These are phyloP conservation scores for Ctenoplectra terminalis DNA, from an alignment of 1,140 invertebrate genomes.

Conservation along the genomic window DNA sequence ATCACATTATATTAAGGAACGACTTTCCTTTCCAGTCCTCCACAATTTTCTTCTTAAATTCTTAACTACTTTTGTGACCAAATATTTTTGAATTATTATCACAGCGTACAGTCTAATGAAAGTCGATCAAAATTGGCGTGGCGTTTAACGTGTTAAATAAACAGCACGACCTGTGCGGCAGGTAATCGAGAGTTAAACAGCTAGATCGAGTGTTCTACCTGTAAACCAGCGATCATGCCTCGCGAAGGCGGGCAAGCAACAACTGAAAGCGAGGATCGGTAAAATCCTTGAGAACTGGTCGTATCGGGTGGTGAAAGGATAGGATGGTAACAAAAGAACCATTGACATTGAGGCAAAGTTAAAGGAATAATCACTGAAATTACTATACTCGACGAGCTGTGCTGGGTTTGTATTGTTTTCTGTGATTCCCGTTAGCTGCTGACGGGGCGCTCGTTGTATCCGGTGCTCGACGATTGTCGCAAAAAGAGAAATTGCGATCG, in stretches of 20 bases:
- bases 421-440: conserved; percentile 33
- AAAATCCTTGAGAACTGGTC: conserved; percentile 42
- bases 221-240: background rate
- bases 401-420: conserved; percentile 18
- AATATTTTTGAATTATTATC: too few relatives aligned
- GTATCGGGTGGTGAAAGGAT: conserved; percentile 22
- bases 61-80: too few relatives aligned
- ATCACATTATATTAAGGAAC: too few relatives aligned
- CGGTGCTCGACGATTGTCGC: background rate
- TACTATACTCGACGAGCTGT: background rate
- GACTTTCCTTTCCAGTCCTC: too few relatives aligned
- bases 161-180: conserved; percentile 1
- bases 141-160: too few relatives aligned
- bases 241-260: background rate
- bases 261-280: conserved; percentile 28
- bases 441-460: background rate
- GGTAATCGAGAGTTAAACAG: conserved; percentile 23
- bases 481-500: conserved; percentile 9
- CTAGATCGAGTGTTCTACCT: background rate
- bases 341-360: conserved; percentile 1
- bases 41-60: too few relatives aligned
- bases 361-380: conserved; percentile 27
- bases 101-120: too few relatives aligned
- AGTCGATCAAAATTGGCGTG: too few relatives aligned
- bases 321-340: conserved; percentile 39